A percentile compares a stretch with the other conserved stretches of the same genome.
Conservation (phyloP, 2,888 invertebrate genomes). For the Dryadula phaetusa region DNA sequence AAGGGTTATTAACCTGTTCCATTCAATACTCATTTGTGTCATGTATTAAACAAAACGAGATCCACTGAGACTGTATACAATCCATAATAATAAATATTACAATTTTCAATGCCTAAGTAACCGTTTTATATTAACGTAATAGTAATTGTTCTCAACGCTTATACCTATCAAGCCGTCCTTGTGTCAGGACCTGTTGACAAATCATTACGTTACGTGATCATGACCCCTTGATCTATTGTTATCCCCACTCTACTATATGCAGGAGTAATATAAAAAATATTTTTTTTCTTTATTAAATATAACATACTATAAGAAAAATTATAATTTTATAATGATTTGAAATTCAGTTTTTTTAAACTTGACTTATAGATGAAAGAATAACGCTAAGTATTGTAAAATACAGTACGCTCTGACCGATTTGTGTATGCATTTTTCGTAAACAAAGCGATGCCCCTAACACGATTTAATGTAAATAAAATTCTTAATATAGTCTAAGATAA, state of each 20-base stretch:
- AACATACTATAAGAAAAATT: not conserved
- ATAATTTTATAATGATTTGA: not conserved
- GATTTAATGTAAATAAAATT: not conserved
- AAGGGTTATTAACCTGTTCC: no score
- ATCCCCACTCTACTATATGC: not conserved
- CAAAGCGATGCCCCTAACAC: not conserved
- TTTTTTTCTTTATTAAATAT: not conserved
- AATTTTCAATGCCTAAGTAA: not conserved
- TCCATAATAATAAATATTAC: not conserved
- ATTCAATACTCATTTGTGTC: no score
- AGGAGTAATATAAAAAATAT: not conserved
- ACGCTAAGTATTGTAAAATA: not conserved
- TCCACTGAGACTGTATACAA: no score
- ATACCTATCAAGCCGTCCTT: slow-evolving; percentile 1
- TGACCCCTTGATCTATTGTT: slow-evolving; percentile 14
- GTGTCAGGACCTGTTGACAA: slow-evolving; percentile 15
- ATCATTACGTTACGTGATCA: slow-evolving; percentile 18
- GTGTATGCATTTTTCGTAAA: not conserved
- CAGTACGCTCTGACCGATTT: not conserved
- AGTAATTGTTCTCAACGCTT: slow-evolving; percentile 2
- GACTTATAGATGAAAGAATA: not conserved
- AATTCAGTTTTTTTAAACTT: not conserved
- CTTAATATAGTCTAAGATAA: slow-evolving; percentile 1
- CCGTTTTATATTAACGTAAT: not conserved
- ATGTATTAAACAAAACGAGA: no score